Percentiles rank a stretch among this genome's conserved stretches.
These are phyloP conservation scores for Vidua macroura DNA, from an alignment of 2,113 vertebrate species.

Conservation along the genomic window DNA sequence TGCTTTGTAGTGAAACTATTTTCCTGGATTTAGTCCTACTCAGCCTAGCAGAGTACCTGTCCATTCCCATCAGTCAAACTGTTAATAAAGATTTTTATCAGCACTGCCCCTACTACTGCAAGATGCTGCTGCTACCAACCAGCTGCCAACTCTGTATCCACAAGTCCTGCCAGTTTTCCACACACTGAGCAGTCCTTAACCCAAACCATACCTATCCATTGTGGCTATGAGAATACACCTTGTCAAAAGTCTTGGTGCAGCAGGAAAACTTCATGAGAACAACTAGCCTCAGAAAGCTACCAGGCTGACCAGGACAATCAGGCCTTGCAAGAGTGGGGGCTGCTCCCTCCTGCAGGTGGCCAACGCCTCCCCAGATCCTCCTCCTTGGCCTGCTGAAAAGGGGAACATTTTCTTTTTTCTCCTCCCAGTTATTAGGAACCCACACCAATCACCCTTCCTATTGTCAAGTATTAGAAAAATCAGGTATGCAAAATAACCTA, in stretches of 20 bases:
- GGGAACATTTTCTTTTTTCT: fast-evolving
- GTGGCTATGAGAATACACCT: neutral
- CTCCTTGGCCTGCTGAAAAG: neutral
- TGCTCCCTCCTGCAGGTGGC: too few relatives aligned
- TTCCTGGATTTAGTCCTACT: neutral
- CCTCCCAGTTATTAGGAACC: neutral
- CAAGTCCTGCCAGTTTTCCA: neutral
- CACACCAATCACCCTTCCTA: neutral
- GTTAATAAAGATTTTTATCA: neutral
- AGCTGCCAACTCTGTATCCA: neutral
- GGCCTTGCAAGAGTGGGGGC: neutral
- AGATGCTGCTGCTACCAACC: neutral
- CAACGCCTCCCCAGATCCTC: neutral
- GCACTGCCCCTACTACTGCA: neutral
- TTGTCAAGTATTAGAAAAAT: neutral
- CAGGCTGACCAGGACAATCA: neutral
- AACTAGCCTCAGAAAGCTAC: neutral
- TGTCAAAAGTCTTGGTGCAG: neutral
- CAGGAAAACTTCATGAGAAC: neutral
- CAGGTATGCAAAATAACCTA: neutral
- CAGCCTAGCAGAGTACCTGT: neutral
- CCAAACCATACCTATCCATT: neutral
- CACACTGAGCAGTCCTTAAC: too few relatives aligned
- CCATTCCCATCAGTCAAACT: neutral
- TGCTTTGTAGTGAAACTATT: neutral